Evolutionary conservation across 2,888 invertebrate species (phyloP), one percentile per base, ranked within the genome.

Genomic region (Beris morrisii): DNA sequence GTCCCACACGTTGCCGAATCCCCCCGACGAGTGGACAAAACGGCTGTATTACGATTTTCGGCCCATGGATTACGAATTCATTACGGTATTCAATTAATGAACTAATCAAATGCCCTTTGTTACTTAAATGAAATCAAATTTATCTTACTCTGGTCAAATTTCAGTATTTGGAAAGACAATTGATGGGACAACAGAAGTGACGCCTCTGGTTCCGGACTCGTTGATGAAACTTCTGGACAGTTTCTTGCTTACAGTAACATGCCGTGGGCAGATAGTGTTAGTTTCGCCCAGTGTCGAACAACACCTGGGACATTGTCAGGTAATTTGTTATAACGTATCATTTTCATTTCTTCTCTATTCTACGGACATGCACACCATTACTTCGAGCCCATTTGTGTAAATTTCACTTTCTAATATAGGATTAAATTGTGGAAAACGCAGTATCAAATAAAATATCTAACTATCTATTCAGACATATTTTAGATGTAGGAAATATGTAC

Each of bases 21-120:
- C 70, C 87, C 91, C 58, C 88, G 93, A 72, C 88, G 91, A 75
- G 87, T 95, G 76, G 95, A 96, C 82, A 96, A 96, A 82, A 95
- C 95, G 30, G 92, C 93, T 72, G 90, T 95, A 56, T 83, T 97
- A 63, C 85, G 95, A 72, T 86, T 95, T 67, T 89, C 93, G 2
- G 93, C 94, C 58, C 91, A 92, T 73, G 92, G 90, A 78, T 85
- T 96, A 48, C 86, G 95, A 66, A 86, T 93, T 70, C 87, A 92
- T 77, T 90, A 92, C 79, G 80, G 82, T 82, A 74, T 74, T 70
- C 69, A 28, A n/a, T 44, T 44, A 11, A 30, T 38, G 38, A 38
- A 1, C 9, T 38, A 38, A 38, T 38, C 38, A 38, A 38, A 38
- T 7, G 38, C 38, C 22, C 22, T 22, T 22, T 22, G 22, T 22